Conservation (phyloP, 2,113 vertebrate species). For the Thunnus maccoyii region DNA sequence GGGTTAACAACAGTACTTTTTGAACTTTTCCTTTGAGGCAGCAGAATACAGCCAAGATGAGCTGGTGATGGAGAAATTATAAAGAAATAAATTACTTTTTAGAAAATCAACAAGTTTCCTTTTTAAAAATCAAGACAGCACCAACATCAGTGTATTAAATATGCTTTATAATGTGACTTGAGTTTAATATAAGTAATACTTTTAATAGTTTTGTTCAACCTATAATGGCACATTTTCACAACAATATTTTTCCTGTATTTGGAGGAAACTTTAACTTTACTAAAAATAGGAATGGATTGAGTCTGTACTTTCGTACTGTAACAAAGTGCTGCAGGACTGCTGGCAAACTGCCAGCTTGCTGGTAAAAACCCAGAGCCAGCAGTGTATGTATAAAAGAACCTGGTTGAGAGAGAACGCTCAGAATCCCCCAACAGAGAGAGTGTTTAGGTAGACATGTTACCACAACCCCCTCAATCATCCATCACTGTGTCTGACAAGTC, state of each 20-base stretch:
- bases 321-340: background rate
- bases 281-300: background rate
- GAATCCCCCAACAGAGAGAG: slow-evolving; percentile 30
- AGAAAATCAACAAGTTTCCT: too few species aligned
- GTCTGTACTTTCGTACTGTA: background rate
- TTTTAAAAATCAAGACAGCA: too few species aligned
- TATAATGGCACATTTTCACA: background rate
- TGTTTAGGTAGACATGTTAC: slow-evolving; percentile 51
- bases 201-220: too few species aligned
- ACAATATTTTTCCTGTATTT: background rate
- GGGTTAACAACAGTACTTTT: too few species aligned
- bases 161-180: too few species aligned
- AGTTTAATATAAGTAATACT: too few species aligned
- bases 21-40: too few species aligned
- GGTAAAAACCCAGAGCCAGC: slow-evolving; percentile 3
- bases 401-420: slow-evolving; percentile 24
- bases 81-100: too few species aligned
- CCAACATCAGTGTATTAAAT: too few species aligned
- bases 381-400: slow-evolving; percentile 3
- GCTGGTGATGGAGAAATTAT: too few species aligned
- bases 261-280: background rate
- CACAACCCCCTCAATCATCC: slow-evolving; percentile 72
- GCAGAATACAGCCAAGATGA: too few species aligned
- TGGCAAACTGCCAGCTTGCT: background rate
- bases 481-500: slow-evolving; percentile 75